phyloP scores from a whole-genome alignment of 2,888 invertebrate genomes.

The Furcula furcula region DNA sequence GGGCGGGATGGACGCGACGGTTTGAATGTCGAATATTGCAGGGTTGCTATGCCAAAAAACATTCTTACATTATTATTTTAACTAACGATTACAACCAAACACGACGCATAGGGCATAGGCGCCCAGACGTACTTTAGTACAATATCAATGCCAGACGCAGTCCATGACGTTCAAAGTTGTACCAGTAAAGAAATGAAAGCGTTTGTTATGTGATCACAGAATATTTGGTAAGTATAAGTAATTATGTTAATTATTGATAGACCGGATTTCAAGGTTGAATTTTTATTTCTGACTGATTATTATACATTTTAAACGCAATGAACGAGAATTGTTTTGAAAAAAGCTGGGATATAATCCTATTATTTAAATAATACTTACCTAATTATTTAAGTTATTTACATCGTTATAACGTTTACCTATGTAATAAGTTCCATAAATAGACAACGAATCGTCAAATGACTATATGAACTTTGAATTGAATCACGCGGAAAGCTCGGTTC shows the following conservation, averaged over 20 bases:
- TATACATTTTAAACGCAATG: neutral
- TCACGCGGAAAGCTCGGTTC: slow-evolving; percentile 47
- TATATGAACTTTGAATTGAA: slow-evolving; percentile 37
- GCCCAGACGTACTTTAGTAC: too few relatives aligned
- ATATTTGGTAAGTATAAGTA: too few relatives aligned
- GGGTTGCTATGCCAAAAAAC: slow-evolving; percentile 48
- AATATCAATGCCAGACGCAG: too few relatives aligned
- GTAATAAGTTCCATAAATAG: slow-evolving; percentile 4
- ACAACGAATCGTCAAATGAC: slow-evolving; percentile 17
- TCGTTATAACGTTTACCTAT: too few relatives aligned
- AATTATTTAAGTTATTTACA: too few relatives aligned
- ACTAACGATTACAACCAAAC: too few relatives aligned
- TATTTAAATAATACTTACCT: too few relatives aligned
- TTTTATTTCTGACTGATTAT: neutral
- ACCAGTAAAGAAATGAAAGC: slow-evolving; percentile 1
- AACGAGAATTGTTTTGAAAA: neutral
- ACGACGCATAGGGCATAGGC: too few relatives aligned
- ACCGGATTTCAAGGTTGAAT: slow-evolving; percentile 1
- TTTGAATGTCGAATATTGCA: slow-evolving; percentile 59
- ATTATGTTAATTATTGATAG: neutral
- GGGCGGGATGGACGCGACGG: slow-evolving; percentile 69
- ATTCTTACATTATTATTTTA: slow-evolving; percentile 2
- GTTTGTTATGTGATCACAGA: neutral
- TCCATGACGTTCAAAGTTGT: too few relatives aligned
- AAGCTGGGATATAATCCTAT: too few relatives aligned